phyloP scores from a whole-genome alignment of 2,888 invertebrate genomes.

The Phaonia tiefii region DNA sequence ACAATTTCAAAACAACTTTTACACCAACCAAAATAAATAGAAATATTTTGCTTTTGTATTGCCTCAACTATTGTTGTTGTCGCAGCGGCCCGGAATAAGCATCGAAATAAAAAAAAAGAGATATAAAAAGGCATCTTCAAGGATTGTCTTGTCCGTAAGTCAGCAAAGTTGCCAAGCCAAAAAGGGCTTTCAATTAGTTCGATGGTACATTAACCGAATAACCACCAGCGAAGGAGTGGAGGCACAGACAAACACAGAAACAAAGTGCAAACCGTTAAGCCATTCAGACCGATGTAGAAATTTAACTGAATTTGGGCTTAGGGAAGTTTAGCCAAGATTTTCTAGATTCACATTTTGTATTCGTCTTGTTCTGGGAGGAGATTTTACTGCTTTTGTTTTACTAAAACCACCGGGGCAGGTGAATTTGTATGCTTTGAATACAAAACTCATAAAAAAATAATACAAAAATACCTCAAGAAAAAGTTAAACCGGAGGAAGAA shows the following conservation, averaged over 20 bases:
- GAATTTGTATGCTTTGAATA: conserved; percentile 53
- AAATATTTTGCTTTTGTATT: conserved; percentile 42
- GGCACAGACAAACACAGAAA: conserved; percentile 42
- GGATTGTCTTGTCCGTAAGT: conserved; percentile 56
- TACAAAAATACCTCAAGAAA: conserved; percentile 25
- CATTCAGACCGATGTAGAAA: conserved; percentile 44
- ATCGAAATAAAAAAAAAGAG: conserved; percentile 47
- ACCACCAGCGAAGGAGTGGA: conserved; percentile 50
- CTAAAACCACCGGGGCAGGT: conserved; percentile 45
- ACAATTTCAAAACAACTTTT: conserved; percentile 68
- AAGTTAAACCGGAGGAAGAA: conserved; percentile 7
- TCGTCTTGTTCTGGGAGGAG: neutral
- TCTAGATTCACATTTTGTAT: conserved; percentile 34
- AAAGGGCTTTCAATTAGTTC: conserved; percentile 75
- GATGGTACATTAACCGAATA: conserved; percentile 62
- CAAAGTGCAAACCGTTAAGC: conserved; percentile 51
- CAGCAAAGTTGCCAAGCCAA: conserved; percentile 58
- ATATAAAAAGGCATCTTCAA: conserved; percentile 42
- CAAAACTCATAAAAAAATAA: conserved; percentile 45
- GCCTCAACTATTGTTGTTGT: conserved; percentile 5
- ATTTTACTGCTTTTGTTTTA: conserved; percentile 22
- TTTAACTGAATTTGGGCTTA: conserved; percentile 50
- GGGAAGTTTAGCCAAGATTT: conserved; percentile 42
- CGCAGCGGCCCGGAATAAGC: conserved; percentile 42
- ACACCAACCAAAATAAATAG: conserved; percentile 36